Percentiles rank a stretch among this genome's conserved stretches.
These are phyloP conservation scores for Austrolebias charrua DNA, from an alignment of 2,797 vertebrate genomes.

Conservation along the genomic window DNA sequence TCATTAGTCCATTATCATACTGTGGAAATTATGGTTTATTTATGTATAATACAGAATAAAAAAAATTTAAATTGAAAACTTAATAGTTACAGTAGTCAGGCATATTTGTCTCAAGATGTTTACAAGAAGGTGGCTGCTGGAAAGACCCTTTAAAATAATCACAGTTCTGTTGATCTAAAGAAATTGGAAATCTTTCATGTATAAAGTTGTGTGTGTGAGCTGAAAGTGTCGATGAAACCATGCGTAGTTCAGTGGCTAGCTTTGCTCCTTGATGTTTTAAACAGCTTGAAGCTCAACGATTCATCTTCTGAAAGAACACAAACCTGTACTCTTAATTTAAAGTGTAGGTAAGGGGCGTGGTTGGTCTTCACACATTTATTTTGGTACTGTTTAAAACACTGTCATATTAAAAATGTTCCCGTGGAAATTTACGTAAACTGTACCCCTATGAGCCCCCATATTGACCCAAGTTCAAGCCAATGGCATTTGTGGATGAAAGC, in stretches of 20 bases:
- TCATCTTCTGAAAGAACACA: slow-evolving; percentile 26
- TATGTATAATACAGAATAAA: neutral
- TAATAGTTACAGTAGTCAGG: neutral
- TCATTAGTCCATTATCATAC: slow-evolving; percentile 10
- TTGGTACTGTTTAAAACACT: neutral
- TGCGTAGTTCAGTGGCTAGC: slow-evolving; percentile 26
- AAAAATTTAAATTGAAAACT: slow-evolving; percentile 1
- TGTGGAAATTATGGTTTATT: slow-evolving; percentile 19
- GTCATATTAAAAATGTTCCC: neutral
- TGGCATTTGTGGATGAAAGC: neutral
- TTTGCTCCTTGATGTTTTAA: slow-evolving; percentile 58
- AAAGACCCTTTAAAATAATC: slow-evolving; percentile 8
- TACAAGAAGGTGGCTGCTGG: slow-evolving; percentile 9
- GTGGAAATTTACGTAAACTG: neutral
- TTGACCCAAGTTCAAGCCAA: slow-evolving; percentile 18
- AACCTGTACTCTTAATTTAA: slow-evolving; percentile 12
- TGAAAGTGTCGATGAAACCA: slow-evolving; percentile 27
- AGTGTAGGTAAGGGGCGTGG: neutral
- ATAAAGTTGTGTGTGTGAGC: slow-evolving; percentile 32
- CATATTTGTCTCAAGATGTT: slow-evolving; percentile 9
- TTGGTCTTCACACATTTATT: too few species aligned
- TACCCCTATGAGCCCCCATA: neutral
- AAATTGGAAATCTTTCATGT: slow-evolving; percentile 32
- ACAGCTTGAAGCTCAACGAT: slow-evolving; percentile 35
- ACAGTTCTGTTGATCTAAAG: slow-evolving; percentile 15